Conservation (phyloP, 2,113 vertebrate species). For the Prunella fulvescens region DNA sequence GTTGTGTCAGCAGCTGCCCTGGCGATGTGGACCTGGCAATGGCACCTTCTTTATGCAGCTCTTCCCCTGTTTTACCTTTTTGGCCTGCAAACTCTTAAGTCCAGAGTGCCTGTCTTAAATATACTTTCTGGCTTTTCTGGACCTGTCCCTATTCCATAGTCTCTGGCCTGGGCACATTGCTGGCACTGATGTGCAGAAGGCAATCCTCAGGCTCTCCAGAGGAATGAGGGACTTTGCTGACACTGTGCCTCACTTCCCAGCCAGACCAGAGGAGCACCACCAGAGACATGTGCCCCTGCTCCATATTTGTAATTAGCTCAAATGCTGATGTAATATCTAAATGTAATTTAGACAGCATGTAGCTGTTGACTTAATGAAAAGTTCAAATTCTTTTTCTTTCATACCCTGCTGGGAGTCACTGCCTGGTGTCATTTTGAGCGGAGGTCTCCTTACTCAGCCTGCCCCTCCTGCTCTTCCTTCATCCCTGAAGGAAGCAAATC, state of each 20-base stretch:
- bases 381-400: neutral
- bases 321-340: neutral
- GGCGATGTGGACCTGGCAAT: neutral
- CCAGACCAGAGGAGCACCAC: neutral
- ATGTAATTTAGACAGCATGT: neutral
- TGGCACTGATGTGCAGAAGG: neutral
- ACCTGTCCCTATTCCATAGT: neutral
- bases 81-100: neutral
- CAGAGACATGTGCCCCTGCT: neutral
- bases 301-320: neutral
- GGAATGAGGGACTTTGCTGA: neutral
- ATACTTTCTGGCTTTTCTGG: neutral
- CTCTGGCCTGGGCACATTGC: neutral
- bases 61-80: neutral
- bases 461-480: neutral
- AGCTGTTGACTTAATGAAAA: neutral
- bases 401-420: neutral
- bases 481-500: neutral
- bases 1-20: neutral
- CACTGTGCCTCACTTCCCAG: fast-evolving
- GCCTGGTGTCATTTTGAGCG: neutral
- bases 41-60: neutral
- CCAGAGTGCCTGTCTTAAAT: neutral
- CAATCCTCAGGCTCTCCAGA: fast-evolving
- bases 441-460: neutral